These are phyloP conservation scores for Mesocricetus auratus DNA, from an alignment of 2,113 vertebrate species.

Conservation along the genomic window DNA sequence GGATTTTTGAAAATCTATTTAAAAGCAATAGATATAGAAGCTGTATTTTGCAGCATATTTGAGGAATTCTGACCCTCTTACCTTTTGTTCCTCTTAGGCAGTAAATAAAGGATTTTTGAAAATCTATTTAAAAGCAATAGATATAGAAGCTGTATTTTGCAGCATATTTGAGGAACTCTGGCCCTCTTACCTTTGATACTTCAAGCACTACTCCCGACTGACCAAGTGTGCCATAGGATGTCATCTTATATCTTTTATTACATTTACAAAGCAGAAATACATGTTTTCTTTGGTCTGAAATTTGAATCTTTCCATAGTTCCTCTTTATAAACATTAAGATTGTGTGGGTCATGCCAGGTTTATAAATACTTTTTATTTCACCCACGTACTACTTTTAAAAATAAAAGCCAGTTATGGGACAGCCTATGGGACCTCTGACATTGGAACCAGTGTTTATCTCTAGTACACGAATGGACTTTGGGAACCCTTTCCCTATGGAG, in stretches of 20 bases:
- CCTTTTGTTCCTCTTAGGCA: not conserved
- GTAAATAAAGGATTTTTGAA: not conserved
- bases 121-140: not conserved
- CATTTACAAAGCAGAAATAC: not conserved
- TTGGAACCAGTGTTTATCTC: too few species aligned
- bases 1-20: not conserved
- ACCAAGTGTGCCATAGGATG: not conserved
- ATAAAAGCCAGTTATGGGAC: not conserved
- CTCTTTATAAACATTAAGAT: not conserved
- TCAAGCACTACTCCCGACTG: not conserved
- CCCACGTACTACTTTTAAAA: not conserved
- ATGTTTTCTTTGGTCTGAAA: not conserved
- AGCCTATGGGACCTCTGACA: too few species aligned
- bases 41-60: not conserved
- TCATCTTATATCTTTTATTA: not conserved
- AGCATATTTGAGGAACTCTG: not conserved
- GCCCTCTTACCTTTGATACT: not conserved
- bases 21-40: not conserved
- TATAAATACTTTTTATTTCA: constrained; percentile 16
- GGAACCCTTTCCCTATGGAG: too few species aligned
- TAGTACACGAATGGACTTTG: too few species aligned
- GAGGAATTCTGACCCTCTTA: not conserved
- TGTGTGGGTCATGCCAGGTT: not conserved
- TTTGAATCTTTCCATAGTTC: not conserved
- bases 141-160: constrained; percentile 8